Conservation (phyloP, 2,797 vertebrate species). For the Margarornis squamiger region DNA sequence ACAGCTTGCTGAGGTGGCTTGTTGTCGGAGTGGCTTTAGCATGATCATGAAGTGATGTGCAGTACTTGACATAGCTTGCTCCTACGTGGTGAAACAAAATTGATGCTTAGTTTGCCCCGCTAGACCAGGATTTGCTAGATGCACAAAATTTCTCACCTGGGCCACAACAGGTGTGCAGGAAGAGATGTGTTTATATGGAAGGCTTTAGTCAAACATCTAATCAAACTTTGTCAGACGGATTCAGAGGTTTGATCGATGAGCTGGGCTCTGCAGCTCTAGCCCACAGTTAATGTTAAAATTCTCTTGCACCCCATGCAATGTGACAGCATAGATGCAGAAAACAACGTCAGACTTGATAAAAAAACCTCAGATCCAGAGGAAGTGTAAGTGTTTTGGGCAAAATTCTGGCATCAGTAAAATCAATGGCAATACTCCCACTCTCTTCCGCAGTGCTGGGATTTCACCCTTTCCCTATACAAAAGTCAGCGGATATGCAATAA, state of each 20-base stretch:
- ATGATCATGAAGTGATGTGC: background rate
- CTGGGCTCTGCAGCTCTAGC: background rate
- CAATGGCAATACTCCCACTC: background rate
- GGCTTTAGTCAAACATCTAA: background rate
- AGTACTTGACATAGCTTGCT: background rate
- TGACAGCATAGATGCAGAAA: background rate
- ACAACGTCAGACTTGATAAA: background rate
- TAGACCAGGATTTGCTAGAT: slow-evolving; percentile 3
- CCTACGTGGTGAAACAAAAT: background rate
- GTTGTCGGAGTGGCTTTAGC: background rate
- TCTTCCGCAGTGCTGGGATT: background rate
- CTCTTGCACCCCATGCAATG: background rate
- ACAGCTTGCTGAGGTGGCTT: slow-evolving; percentile 67
- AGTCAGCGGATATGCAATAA: rapidly evolving
- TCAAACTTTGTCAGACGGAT: background rate
- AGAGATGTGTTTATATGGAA: background rate
- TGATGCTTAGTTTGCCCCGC: background rate
- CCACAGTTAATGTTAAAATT: background rate
- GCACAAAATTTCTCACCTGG: background rate
- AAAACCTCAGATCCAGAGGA: background rate
- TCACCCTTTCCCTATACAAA: background rate
- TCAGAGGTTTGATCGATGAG: background rate
- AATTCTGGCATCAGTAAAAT: background rate
- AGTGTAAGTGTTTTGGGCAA: background rate
- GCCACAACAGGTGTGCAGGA: slow-evolving; percentile 18